A percentile compares a stretch with the other conserved stretches of the same genome.
These are phyloP conservation scores for Acropternis orthonyx DNA, from an alignment of 2,797 vertebrate genomes.

Conservation along the genomic window DNA sequence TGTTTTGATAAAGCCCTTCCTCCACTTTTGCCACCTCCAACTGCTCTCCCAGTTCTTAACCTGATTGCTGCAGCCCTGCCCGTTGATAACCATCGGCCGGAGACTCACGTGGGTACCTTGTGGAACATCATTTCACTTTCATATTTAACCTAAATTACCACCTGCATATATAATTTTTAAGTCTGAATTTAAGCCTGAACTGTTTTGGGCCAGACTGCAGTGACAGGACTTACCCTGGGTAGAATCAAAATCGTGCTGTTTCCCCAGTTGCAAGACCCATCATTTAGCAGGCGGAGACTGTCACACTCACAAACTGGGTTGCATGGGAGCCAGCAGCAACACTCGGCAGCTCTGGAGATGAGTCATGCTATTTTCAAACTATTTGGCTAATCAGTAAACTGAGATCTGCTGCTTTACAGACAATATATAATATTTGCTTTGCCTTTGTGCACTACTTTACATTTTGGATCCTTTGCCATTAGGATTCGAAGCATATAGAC, in stretches of 20 bases:
- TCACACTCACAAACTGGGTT: not conserved
- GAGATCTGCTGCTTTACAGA: slow-evolving; percentile 36
- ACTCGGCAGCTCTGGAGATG: not conserved
- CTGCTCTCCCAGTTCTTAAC: slow-evolving; percentile 78
- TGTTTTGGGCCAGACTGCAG: not conserved
- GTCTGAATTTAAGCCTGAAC: not conserved
- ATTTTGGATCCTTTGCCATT: slow-evolving; percentile 52
- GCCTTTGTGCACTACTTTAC: slow-evolving; percentile 23
- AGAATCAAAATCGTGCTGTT: not conserved
- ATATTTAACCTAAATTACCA: not conserved
- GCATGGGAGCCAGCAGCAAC: not conserved
- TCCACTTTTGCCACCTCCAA: slow-evolving; percentile 70
- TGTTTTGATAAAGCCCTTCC: slow-evolving; percentile 71
- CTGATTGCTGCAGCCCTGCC: slow-evolving; percentile 77
- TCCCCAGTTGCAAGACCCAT: not conserved
- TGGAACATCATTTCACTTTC: not conserved
- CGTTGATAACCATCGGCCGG: slow-evolving; percentile 74
- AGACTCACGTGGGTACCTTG: slow-evolving; percentile 57
- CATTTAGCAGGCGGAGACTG: not conserved
- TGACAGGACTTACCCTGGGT: not conserved
- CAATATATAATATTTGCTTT: slow-evolving; percentile 54
- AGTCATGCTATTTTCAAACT: slow-evolving; percentile 46
- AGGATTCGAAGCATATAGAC: slow-evolving; percentile 50
- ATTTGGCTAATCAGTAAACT: slow-evolving; percentile 36
- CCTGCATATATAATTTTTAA: not conserved